Evolutionary conservation across 2,113 vertebrate genomes (phyloP).

Genomic region (Leptobrachium ailaonicum): DNA sequence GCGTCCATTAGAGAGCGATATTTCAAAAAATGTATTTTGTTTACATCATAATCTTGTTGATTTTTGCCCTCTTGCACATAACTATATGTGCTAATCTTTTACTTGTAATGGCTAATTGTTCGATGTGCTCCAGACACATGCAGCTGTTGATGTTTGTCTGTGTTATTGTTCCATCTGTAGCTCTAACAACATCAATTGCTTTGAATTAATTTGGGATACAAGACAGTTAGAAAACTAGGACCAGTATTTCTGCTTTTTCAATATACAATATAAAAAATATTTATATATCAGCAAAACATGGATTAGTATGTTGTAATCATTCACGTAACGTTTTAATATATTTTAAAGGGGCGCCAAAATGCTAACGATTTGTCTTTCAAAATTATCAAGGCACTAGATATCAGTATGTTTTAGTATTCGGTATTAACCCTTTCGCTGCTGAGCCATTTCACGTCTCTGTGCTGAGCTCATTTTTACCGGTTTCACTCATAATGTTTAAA

Average conservation of each 20-base stretch:
- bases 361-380: too few relatives aligned
- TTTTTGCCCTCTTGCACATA: background rate
- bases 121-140: constrained; percentile 35
- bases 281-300: too few relatives aligned
- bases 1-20: background rate
- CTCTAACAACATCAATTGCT: constrained; percentile 29
- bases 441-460: too few relatives aligned
- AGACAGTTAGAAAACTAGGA: background rate
- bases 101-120: constrained; percentile 34
- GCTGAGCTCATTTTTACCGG: too few relatives aligned
- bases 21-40: background rate
- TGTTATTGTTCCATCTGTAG: constrained; percentile 46
- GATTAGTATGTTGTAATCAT: too few relatives aligned
- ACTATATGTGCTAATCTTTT: constrained; percentile 15
- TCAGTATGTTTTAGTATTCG: too few relatives aligned
- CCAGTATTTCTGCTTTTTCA: background rate
- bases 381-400: too few relatives aligned
- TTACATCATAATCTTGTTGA: background rate
- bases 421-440: too few relatives aligned
- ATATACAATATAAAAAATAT: too few relatives aligned
- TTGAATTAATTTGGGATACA: constrained; percentile 17
- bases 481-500: too few relatives aligned
- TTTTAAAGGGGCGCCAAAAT: too few relatives aligned
- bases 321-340: too few relatives aligned
- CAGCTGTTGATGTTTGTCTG: constrained; percentile 45